These are phyloP conservation scores for Melanostigma gelatinosum DNA, from an alignment of 2,113 vertebrate genomes.

Conservation along the genomic window DNA sequence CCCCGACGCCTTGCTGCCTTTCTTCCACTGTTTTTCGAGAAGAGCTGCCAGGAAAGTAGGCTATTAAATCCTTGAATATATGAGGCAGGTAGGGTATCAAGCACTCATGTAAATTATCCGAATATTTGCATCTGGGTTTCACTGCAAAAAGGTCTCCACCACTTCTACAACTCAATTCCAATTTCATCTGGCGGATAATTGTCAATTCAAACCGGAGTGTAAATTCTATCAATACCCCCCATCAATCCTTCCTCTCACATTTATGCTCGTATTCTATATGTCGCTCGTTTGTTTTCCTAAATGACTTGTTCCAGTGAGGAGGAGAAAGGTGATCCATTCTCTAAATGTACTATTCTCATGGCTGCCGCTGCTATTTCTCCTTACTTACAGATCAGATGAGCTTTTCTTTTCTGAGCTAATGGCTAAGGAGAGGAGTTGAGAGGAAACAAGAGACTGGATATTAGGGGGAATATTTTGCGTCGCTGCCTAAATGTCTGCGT, in stretches of 20 bases:
- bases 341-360: constrained; percentile 48
- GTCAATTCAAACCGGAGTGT: constrained; percentile 67
- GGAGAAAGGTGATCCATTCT: constrained; percentile 45
- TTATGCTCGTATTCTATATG: constrained; percentile 33
- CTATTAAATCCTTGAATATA: constrained; percentile 71
- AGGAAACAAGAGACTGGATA: constrained; percentile 5
- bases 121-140: constrained; percentile 74
- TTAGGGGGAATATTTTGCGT: neutral
- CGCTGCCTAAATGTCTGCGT: constrained; percentile 3
- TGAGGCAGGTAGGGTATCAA: constrained; percentile 61
- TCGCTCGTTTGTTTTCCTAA: constrained; percentile 53
- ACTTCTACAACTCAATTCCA: constrained; percentile 70
- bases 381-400: constrained; percentile 50
- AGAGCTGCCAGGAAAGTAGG: constrained; percentile 58
- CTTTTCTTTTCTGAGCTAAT: constrained; percentile 21
- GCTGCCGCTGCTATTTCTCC: constrained; percentile 23
- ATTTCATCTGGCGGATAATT: constrained; percentile 72
- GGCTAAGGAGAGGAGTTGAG: neutral
- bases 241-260: constrained; percentile 61
- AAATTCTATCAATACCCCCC: constrained; percentile 66
- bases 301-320: constrained; percentile 55
- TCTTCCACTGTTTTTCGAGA: constrained; percentile 42
- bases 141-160: constrained; percentile 48
- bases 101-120: constrained; percentile 69
- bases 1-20: constrained; percentile 8